phyloP scores from a whole-genome alignment of 1,140 invertebrate species.

The Ruditapes philippinarum region DNA sequence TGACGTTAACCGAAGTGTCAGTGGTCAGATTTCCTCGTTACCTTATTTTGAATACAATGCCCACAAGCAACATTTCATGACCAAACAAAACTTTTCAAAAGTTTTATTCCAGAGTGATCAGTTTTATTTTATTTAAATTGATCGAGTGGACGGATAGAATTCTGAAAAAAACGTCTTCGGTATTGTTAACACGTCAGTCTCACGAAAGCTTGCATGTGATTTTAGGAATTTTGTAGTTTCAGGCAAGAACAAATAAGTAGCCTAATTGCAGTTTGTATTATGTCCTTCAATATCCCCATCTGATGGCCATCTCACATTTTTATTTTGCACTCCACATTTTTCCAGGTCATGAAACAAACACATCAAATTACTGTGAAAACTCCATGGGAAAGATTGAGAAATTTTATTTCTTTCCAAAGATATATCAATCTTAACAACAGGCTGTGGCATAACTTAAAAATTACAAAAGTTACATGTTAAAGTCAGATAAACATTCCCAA shows the following conservation, averaged over 20 bases:
- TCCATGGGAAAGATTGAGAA: background rate
- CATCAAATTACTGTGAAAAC: background rate
- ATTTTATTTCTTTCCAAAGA: too few relatives aligned
- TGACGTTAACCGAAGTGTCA: constrained; percentile 9
- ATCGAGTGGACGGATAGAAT: constrained; percentile 5
- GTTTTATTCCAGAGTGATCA: constrained; percentile 35
- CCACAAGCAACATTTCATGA: constrained; percentile 42
- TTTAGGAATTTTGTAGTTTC: constrained; percentile 40
- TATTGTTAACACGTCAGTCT: constrained; percentile 23
- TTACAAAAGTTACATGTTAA: too few relatives aligned
- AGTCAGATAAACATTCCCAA: too few relatives aligned
- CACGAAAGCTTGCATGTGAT: constrained; percentile 52
- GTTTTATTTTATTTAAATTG: constrained; percentile 30
- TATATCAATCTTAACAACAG: background rate
- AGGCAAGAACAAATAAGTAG: background rate
- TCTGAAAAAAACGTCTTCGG: background rate
- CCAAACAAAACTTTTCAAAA: background rate
- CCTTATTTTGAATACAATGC: constrained; percentile 1
- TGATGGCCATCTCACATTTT: background rate
- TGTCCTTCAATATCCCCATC: background rate
- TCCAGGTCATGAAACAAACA: background rate
- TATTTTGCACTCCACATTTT: background rate
- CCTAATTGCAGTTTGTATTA: constrained; percentile 8
- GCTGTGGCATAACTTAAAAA: background rate
- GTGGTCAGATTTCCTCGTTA: constrained; percentile 34